phyloP scores from a whole-genome alignment of 2,888 invertebrate species.

The Gymnosoma rotundatum region DNA sequence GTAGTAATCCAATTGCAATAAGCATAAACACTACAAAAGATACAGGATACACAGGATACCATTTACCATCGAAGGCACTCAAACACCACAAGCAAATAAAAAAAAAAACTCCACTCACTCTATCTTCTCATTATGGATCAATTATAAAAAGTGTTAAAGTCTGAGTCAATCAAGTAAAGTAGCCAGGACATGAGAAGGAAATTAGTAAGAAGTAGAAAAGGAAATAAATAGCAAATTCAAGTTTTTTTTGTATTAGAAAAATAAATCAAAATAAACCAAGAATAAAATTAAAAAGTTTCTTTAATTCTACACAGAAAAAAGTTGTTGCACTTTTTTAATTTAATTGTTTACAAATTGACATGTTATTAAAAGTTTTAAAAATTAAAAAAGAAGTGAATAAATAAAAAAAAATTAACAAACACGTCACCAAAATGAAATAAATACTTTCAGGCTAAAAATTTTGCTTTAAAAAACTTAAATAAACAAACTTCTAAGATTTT shows the following conservation, averaged over 20 bases:
- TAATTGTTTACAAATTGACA: too few species aligned
- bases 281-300: background rate
- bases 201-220: background rate
- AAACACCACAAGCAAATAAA: constrained; percentile 7
- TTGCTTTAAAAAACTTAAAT: too few species aligned
- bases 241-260: background rate
- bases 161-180: constrained; percentile 3
- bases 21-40: constrained; percentile 29
- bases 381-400: too few species aligned
- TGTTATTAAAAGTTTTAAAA: too few species aligned
- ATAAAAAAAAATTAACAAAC: too few species aligned
- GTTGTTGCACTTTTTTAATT: too few species aligned
- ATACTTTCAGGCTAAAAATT: too few species aligned
- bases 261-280: background rate
- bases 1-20: constrained; percentile 68
- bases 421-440: too few species aligned
- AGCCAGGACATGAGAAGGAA: background rate
- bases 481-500: too few species aligned
- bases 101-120: background rate
- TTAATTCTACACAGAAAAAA: background rate
- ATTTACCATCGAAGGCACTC: background rate
- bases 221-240: background rate
- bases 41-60: background rate
- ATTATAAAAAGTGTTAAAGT: constrained; percentile 57
- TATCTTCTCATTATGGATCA: constrained; percentile 40